Evolutionary conservation across 2,888 invertebrate genomes (phyloP), one percentile per base, ranked within the genome.

Genomic region (Idaea dimidiata): DNA sequence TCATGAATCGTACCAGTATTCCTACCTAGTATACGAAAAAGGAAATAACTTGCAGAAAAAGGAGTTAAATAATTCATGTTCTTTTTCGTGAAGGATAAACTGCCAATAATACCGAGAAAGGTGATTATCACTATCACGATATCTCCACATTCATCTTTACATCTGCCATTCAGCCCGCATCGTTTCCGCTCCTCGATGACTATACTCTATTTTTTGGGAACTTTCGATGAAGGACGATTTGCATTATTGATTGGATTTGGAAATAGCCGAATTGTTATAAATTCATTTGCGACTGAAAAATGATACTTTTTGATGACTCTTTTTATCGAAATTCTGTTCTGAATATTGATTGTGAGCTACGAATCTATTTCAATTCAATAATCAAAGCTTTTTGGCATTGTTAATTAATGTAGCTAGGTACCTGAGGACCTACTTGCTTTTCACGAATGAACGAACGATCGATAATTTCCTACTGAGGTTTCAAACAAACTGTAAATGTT

Each of bases 161-260:
- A 74, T 73, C 77, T 77, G 76, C 71, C 78, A 72, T 69, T 76
- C 73, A 72, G 60, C 80, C 80, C 79, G 77, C 78, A 79, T 78
- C 64, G 69, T 66, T 68, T 71, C 56, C 65, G 53, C 54, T 60
- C 68, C 77, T 78, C 73, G 77, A 70, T 76, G 75, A 58, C 74
- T 68, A 68, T 58, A 24, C 31, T 62, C 24, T 62, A n/a, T 18
- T 2, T 57, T 59, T 59, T 57, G 61, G 8, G 32, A 58, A 63
- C 58, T 58, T 16, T 60, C 31, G 33, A 33, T 31, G 24, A 6
- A 7, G 6, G 16, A 14, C 16, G 31, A 16, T 54, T 53, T 61
- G 24, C 59, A 62, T 62, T 58, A 56, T 58, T 55, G 57, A 63
- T 63, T 57, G 54, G 57, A 54, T 32, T 18, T 18, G 17, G 14